These are phyloP conservation scores for Chaetops frenatus DNA, from an alignment of 2,113 vertebrate species.

Conservation along the genomic window DNA sequence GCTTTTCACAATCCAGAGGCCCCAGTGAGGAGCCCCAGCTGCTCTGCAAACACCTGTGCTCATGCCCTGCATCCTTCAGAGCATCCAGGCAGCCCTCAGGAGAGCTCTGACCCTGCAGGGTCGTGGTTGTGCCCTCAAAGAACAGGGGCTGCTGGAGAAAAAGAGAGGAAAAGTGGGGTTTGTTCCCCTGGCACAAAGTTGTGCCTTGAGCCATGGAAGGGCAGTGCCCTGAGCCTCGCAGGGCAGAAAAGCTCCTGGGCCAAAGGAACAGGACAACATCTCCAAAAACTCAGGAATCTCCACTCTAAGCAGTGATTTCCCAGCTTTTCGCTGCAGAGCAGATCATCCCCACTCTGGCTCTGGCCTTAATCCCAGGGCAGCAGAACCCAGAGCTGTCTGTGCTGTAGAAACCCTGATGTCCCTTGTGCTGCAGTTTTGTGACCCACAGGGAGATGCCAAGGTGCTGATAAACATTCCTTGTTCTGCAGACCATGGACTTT, in stretches of 20 bases:
- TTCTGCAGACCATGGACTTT: not conserved
- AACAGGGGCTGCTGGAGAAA: not conserved
- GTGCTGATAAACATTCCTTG: not conserved
- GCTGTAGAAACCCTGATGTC: fast-evolving
- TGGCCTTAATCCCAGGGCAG: not conserved
- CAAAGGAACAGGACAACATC: not conserved
- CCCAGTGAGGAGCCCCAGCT: not conserved
- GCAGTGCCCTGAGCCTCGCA: fast-evolving
- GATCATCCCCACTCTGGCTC: not conserved
- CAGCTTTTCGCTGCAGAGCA: not conserved
- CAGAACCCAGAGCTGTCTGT: fast-evolving
- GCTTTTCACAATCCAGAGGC: not conserved
- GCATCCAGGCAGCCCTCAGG: not conserved
- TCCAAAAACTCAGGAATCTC: fast-evolving
- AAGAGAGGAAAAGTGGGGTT: not conserved
- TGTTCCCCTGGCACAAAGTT: not conserved
- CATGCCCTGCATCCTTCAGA: not conserved
- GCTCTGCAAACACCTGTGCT: not conserved
- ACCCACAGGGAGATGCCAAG: not conserved
- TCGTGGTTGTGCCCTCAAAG: fast-evolving
- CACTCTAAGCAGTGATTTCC: fast-evolving
- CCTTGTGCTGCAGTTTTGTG: fast-evolving
- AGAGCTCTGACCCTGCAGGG: fast-evolving
- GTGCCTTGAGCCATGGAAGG: fast-evolving
- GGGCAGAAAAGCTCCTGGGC: not conserved